phyloP scores from a whole-genome alignment of 2,113 vertebrate species.

The Cyanoramphus novaezelandiae region DNA sequence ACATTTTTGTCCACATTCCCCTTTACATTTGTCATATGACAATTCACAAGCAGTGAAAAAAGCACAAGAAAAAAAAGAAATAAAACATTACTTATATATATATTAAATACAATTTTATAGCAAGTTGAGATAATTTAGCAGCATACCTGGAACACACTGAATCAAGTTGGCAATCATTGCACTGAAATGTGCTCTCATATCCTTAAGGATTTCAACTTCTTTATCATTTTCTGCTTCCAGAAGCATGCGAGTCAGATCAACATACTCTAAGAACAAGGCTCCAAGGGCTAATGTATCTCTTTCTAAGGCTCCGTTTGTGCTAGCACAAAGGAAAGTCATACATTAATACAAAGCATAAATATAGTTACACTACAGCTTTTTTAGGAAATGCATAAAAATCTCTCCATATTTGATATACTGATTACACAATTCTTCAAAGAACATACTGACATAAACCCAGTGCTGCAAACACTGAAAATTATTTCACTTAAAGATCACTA shows the following conservation, averaged over 20 bases:
- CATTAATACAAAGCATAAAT: background rate
- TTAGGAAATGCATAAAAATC: background rate
- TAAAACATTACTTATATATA: background rate
- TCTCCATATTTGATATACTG: background rate
- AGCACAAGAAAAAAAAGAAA: background rate
- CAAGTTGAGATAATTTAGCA: background rate
- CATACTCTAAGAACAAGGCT: constrained; percentile 95
- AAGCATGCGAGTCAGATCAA: constrained; percentile 97
- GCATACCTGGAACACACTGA: constrained; percentile 91
- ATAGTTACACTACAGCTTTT: background rate
- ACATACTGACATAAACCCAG: background rate
- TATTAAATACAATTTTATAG: background rate
- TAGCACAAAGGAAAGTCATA: constrained; percentile 51
- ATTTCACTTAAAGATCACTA: background rate
- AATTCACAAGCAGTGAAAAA: background rate
- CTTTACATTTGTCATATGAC: background rate
- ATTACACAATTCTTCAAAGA: background rate
- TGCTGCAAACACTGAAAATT: background rate
- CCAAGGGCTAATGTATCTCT: constrained; percentile 92
- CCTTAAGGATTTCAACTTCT: constrained; percentile 96
- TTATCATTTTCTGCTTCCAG: constrained; percentile 97
- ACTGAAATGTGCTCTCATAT: constrained; percentile 97
- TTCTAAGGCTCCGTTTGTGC: constrained; percentile 95
- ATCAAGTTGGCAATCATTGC: constrained; percentile 95
- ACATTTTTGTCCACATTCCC: background rate